Percentiles rank a stretch among this genome's conserved stretches.
Conservation (phyloP, 2,888 invertebrate species). For the Hydrotaea diabolus region DNA sequence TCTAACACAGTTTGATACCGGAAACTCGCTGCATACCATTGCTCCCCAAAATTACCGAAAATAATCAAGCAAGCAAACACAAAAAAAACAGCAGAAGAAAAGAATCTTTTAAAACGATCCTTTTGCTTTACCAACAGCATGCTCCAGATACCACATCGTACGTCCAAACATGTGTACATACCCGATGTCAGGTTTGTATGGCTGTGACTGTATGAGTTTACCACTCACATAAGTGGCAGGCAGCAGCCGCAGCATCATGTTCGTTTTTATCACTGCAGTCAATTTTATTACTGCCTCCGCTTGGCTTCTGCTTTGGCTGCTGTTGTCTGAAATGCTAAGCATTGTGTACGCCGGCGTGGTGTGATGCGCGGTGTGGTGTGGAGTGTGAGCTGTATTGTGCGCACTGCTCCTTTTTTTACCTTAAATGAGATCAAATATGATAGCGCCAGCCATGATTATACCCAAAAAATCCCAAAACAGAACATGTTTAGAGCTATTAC, state of each 20-base stretch:
- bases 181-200: neutral
- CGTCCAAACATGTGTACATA: neutral
- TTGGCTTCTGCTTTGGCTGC: slow-evolving; percentile 68
- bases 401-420: slow-evolving; percentile 52
- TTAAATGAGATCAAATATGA: slow-evolving; percentile 78
- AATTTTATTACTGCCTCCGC: slow-evolving; percentile 66
- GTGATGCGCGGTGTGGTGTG: slow-evolving; percentile 11
- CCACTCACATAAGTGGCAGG: slow-evolving; percentile 28
- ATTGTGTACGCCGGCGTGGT: neutral
- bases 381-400: slow-evolving; percentile 16
- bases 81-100: slow-evolving; percentile 34
- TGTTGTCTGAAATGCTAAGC: slow-evolving; percentile 39
- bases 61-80: neutral
- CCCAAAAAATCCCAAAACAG: slow-evolving; percentile 52
- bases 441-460: slow-evolving; percentile 75
- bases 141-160: slow-evolving; percentile 27
- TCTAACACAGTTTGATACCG: slow-evolving; percentile 61
- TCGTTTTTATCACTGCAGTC: slow-evolving; percentile 62
- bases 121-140: slow-evolving; percentile 42
- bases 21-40: slow-evolving; percentile 66
- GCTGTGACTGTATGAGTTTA: neutral
- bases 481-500: slow-evolving; percentile 67
- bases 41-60: slow-evolving; percentile 24
- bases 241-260: slow-evolving; percentile 23
- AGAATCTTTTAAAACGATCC: slow-evolving; percentile 52